Conservation (phyloP, 2,888 invertebrate species). For the Cephalotes varians region DNA sequence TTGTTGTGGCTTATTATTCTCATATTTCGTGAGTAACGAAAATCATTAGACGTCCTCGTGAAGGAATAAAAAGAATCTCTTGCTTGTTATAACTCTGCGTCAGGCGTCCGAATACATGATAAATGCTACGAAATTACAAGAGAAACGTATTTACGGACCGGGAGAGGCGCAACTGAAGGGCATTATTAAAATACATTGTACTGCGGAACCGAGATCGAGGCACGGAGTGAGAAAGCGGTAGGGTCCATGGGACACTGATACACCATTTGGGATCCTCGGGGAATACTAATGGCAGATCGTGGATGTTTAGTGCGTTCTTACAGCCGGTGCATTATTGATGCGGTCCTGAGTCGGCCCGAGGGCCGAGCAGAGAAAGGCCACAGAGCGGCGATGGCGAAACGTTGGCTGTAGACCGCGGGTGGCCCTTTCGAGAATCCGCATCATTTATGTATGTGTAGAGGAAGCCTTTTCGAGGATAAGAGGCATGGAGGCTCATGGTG, state of each 20-base stretch:
- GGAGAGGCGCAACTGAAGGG: conserved; percentile 12
- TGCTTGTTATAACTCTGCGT: conserved; percentile 27
- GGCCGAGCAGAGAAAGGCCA: conserved; percentile 53
- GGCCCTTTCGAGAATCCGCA: conserved; percentile 79
- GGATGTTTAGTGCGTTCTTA: conserved; percentile 82
- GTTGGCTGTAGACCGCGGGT: conserved; percentile 71
- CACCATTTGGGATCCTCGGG: conserved; percentile 79
- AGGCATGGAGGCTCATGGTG: conserved; percentile 71
- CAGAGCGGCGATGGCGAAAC: conserved; percentile 51
- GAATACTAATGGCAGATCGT: conserved; percentile 79
- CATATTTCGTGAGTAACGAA: conserved; percentile 33
- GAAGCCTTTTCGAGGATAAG: conserved; percentile 79
- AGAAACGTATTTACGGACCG: conserved; percentile 43
- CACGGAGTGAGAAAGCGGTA: conserved; percentile 33
- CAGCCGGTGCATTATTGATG: conserved; percentile 80
- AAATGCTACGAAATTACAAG: conserved; percentile 34
- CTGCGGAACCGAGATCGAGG: conserved; percentile 33
- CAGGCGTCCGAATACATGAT: conserved; percentile 23
- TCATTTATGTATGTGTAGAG: conserved; percentile 81
- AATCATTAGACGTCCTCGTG: conserved; percentile 20
- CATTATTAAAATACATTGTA: conserved; percentile 50
- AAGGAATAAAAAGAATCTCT: conserved; percentile 23
- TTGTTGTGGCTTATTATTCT: conserved; percentile 36
- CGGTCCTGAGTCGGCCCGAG: conserved; percentile 71
- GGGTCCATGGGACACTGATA: conserved; percentile 78